These are phyloP conservation scores for Okamejei kenojei DNA, from an alignment of 2,797 vertebrate genomes.

Conservation along the genomic window DNA sequence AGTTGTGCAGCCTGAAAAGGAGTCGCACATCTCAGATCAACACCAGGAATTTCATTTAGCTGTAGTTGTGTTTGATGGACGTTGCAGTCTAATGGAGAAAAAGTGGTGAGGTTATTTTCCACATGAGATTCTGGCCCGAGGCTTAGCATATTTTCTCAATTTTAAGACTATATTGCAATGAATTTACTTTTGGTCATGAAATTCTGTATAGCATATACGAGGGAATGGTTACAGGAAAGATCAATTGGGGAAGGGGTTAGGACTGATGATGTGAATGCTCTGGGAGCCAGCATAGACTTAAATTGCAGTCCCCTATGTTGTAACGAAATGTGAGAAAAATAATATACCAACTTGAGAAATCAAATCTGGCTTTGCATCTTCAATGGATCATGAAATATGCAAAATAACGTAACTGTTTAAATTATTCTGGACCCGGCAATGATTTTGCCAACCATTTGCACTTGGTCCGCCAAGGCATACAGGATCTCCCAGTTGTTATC, in stretches of 20 bases:
- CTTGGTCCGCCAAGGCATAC: too few relatives aligned
- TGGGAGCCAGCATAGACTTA: too few relatives aligned
- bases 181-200: neutral
- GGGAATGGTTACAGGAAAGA: too few relatives aligned
- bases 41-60: neutral
- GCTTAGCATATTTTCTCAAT: neutral
- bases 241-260: too few relatives aligned
- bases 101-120: neutral
- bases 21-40: too few relatives aligned
- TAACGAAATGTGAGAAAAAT: neutral
- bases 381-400: neutral
- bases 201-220: too few relatives aligned
- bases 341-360: neutral
- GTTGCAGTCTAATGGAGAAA: neutral
- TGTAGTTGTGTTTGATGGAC: neutral
- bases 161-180: neutral
- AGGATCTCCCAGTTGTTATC: too few relatives aligned
- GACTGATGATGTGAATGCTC: too few relatives aligned
- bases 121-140: neutral
- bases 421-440: too few relatives aligned
- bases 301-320: too few relatives aligned
- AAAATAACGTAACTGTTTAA: neutral
- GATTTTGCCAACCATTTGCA: too few relatives aligned
- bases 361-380: neutral
- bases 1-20: too few relatives aligned